phyloP scores from a whole-genome alignment of 2,797 vertebrate genomes.

The Pangasius sanitwongsei region DNA sequence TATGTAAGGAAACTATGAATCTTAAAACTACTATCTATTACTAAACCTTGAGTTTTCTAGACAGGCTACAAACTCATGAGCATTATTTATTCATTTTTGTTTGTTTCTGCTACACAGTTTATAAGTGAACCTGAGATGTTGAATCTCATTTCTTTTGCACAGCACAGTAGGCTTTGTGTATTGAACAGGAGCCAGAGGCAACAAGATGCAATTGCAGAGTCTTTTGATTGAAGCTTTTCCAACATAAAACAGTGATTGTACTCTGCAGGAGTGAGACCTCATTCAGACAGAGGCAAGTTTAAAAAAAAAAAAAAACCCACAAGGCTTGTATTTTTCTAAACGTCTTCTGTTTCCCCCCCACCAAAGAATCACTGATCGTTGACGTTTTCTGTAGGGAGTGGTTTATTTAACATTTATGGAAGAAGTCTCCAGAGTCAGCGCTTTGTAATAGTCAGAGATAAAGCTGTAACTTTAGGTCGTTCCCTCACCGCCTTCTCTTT shows the following conservation, averaged over 20 bases:
- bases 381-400: background rate
- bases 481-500: background rate
- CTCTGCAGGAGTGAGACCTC: background rate
- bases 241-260: background rate
- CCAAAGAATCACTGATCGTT: background rate
- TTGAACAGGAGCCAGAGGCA: background rate
- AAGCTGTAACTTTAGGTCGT: background rate
- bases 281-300: no score
- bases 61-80: background rate
- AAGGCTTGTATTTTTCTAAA: background rate
- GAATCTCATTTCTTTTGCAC: background rate
- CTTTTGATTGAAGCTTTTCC: background rate
- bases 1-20: background rate
- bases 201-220: background rate
- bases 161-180: background rate
- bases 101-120: background rate
- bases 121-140: background rate
- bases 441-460: background rate
- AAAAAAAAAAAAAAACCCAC: no score
- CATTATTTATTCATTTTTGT: background rate
- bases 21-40: background rate
- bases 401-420: background rate
- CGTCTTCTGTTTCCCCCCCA: background rate
- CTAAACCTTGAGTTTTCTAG: background rate
- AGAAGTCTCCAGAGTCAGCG: background rate